Conservation (phyloP, 2,113 vertebrate genomes). For the Neogobius melanostomus region DNA sequence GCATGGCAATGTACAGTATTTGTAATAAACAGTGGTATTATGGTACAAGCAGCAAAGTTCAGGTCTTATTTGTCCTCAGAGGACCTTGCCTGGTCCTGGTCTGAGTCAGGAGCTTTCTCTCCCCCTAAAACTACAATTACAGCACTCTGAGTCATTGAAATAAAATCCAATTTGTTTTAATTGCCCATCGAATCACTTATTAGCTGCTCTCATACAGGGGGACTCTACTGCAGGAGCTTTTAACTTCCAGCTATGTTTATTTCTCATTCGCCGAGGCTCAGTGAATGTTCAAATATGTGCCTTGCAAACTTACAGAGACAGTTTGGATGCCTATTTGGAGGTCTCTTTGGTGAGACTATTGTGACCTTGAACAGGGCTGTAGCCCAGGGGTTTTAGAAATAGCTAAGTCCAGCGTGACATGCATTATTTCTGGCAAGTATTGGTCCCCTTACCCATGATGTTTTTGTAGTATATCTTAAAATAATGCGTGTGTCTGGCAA, state of each 20-base stretch:
- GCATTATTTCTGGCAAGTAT: too few species aligned
- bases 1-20: too few species aligned
- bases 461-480: too few species aligned
- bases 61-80: neutral
- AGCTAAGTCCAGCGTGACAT: too few species aligned
- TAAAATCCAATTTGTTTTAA: conserved; percentile 10
- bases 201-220: neutral
- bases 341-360: too few species aligned
- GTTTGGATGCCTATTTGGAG: too few species aligned
- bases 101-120: neutral
- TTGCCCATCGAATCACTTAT: conserved; percentile 7
- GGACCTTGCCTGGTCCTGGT: neutral
- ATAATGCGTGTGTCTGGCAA: too few species aligned
- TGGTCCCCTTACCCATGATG: too few species aligned
- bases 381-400: too few species aligned
- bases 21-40: neutral
- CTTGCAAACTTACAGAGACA: neutral
- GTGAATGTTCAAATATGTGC: neutral
- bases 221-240: neutral
- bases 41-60: neutral
- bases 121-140: neutral
- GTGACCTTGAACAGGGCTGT: too few species aligned
- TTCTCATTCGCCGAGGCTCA: neutral
- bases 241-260: neutral
- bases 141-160: neutral